A percentile compares a stretch with the other conserved stretches of the same genome.
phyloP scores from a whole-genome alignment of 2,888 invertebrate genomes.

The Tuta absoluta region DNA sequence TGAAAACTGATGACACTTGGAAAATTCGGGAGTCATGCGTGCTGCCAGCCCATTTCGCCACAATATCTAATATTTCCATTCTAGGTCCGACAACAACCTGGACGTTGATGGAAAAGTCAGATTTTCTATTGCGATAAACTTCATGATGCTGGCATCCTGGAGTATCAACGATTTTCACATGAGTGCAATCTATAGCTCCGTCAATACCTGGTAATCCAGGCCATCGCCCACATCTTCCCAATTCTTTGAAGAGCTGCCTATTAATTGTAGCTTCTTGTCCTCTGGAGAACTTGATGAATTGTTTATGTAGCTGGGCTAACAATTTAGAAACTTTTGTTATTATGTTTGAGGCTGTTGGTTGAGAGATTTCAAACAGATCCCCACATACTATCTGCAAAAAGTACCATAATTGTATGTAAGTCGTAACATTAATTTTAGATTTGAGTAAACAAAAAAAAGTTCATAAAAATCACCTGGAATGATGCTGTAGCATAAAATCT shows the following conservation, averaged over 20 bases:
- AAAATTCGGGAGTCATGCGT: conserved; percentile 1
- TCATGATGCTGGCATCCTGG: conserved; percentile 31
- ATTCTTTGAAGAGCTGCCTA: not conserved
- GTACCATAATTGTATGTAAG: not conserved
- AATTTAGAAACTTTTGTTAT: not conserved
- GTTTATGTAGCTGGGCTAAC: not conserved
- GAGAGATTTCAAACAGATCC: not conserved
- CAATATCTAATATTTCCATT: not conserved
- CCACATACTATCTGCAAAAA: not conserved
- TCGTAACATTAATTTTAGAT: too few species aligned
- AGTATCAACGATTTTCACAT: conserved; percentile 29
- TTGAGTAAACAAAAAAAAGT: too few species aligned
- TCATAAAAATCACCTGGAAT: conserved; percentile 15
- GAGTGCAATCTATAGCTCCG: conserved; percentile 31
- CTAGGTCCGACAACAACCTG: conserved; percentile 24
- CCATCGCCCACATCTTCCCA: conserved; percentile 15
- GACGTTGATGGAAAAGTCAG: conserved; percentile 25
- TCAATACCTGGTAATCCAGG: conserved; percentile 27
- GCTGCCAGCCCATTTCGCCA: too few species aligned
- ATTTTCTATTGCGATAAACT: conserved; percentile 26
- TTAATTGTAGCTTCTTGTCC: not conserved
- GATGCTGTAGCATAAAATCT: conserved; percentile 22
- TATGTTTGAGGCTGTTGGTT: not conserved
- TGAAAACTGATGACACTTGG: not conserved
- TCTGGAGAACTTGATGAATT: not conserved